Evolutionary conservation across 2,113 vertebrate genomes (phyloP).

Genomic region (Myotis brandtii): DNA sequence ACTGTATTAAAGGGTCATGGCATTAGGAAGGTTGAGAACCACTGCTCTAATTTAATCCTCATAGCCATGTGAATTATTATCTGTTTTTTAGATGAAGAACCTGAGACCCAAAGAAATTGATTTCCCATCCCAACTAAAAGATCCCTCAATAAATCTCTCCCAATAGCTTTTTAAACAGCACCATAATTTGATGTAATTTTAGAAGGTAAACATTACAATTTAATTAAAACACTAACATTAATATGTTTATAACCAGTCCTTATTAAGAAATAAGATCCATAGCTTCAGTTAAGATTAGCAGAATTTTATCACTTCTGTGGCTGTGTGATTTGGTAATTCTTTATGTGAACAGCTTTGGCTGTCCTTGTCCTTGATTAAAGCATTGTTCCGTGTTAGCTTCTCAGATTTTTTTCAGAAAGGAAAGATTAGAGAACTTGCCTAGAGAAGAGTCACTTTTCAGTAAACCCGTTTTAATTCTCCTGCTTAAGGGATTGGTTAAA

Average conservation of each 20-base stretch:
- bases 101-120: background rate
- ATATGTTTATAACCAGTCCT: background rate
- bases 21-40: no score
- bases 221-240: conserved; percentile 4
- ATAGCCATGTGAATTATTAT: conserved; percentile 38
- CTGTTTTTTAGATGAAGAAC: conserved; percentile 22
- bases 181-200: background rate
- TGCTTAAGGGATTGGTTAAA: conserved; percentile 70
- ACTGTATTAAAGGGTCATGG: no score
- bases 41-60: background rate
- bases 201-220: background rate
- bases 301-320: background rate
- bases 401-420: conserved; percentile 65
- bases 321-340: background rate
- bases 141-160: background rate
- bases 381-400: conserved; percentile 43
- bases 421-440: conserved; percentile 59
- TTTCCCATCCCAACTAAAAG: conserved; percentile 1
- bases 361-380: conserved; percentile 48
- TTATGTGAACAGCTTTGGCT: background rate
- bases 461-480: conserved; percentile 67
- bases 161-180: background rate
- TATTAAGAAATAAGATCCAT: conserved; percentile 45
- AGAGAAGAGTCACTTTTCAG: conserved; percentile 67
- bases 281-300: background rate